Evolutionary conservation across 2,113 vertebrate species (phyloP).

Genomic region (Cavia aperea): DNA sequence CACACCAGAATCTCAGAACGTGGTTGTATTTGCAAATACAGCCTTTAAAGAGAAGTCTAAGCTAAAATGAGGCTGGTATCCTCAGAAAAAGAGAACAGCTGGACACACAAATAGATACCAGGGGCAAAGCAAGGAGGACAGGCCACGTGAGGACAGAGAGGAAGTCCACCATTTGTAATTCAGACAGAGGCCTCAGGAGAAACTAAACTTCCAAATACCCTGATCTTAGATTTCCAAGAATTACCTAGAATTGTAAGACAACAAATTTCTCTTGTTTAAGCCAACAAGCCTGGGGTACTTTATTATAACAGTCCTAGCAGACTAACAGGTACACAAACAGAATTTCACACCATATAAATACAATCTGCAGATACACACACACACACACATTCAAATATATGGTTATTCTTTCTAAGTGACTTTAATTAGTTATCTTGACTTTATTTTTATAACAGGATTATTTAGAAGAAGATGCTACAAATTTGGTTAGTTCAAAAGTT

Average conservation of each 20-base stretch:
- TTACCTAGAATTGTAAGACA: background rate
- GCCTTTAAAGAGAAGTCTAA: background rate
- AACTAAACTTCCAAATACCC: background rate
- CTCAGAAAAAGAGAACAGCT: background rate
- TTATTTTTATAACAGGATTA: background rate
- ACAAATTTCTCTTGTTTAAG: background rate
- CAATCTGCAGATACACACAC: background rate
- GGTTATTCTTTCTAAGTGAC: slow-evolving; percentile 19
- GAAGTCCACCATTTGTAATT: accelerated
- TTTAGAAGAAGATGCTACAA: background rate
- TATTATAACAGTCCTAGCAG: background rate
- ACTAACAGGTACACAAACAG: background rate
- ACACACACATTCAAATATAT: background rate
- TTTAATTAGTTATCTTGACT: background rate
- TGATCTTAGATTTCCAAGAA: background rate
- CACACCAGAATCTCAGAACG: background rate
- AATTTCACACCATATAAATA: background rate
- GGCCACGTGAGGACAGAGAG: no score
- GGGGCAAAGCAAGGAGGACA: background rate
- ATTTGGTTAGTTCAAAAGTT: background rate
- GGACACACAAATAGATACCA: background rate
- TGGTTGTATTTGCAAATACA: background rate
- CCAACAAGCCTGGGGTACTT: background rate
- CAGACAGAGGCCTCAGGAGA: background rate
- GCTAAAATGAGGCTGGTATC: background rate